Evolutionary conservation across 2,888 invertebrate genomes (phyloP), one percentile per base, ranked within the genome.

Genomic region (Lottia scabra): DNA sequence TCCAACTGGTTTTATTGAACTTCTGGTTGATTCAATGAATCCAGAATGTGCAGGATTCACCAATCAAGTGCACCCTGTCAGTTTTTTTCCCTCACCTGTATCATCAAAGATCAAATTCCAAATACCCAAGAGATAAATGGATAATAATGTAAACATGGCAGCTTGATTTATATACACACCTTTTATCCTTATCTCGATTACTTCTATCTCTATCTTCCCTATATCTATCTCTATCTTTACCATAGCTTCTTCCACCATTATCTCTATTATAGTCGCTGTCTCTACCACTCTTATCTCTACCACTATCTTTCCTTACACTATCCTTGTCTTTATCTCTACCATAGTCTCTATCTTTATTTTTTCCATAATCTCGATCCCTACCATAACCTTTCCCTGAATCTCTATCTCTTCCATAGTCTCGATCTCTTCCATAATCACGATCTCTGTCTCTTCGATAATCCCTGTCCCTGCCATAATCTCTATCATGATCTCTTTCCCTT

Each of bases 301-400:
- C 27, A 38, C 23, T 30, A 38, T 43, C 16, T 43, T 23, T 66
- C 13, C 38, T 38, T 30, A 44, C 38, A 30, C 43, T 23, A 15
- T 23, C 43, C 56, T 26, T 46, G 0, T 27, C 27, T 12, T 16
- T 46, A 16, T 69, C 45, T 69, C 62, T 30, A 45, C 73, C 75
- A 68, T 73, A n/a, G 64, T 69, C 15, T 67, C 19, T 67, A 44
- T 67, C 67, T 45, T 46, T 46, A 8, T 46, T 48, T 48, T 46
- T 23, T 15, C 45, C 67, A 19, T 46, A 45, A 44, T 19, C 45
- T 67, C 46, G 16, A 44, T 67, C 67, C 27, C n/a, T 67, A 27
- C 6, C 13, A 56, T n/a, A 23, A n/a, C 15, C 27, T 15, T 38
- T 62, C 56, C 38, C 62, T 23, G 44, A 63, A 62, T 62, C 63